Base-by-base conservation (phyloP, 2,888 invertebrate genomes). In the Tiphia femorata region DNA sequence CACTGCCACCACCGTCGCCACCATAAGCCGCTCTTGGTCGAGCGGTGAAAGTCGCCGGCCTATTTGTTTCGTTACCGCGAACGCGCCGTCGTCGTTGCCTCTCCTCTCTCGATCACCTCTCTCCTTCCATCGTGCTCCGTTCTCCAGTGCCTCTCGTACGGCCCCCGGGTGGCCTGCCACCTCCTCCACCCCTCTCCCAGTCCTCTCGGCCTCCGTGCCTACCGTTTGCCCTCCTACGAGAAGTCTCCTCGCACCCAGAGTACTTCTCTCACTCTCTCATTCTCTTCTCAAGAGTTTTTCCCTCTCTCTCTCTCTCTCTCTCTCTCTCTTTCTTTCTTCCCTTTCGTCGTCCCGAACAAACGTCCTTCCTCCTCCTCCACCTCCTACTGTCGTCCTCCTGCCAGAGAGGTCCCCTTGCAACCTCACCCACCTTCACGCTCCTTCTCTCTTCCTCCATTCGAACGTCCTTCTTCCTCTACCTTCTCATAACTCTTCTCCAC, bases 1-100 rank as follows among this genome's bases (percentile, higher is more conserved):
- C 25, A 6, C 25, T 25, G 25, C 8, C 25, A n/a, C 25, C 5
- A 25, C 25, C 12, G 33, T 33, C 33, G 17, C 37, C 23, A 12
- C 23, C 29, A 29, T 14, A 47, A 52, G 57, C 43, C 65, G 60
- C 55, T 63, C 66, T 63, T 63, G 63, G 66, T 54, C 54, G 55
- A 50, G 55, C 56, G 81, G 81, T 80, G 81, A 80, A 81, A 81
- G 81, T 81, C 80, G 76, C 78, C 80, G 80, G 80, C 80, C 81
- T 80, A 81, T 80, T 81, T 79, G 80, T 76, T 75, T 75, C 76
- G 68, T 75, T 73, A 70, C 75, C 65, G 67, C 73, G 64, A 72
- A 70, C 67, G 66, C 61, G 63, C 67, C 59, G 49, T 42, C 49
- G 16, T 38, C 46, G 43, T 47, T 40, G 12, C 19, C 38, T 27